phyloP scores from a whole-genome alignment of 2,888 invertebrate species.

The Caenorhabditis imperialis region DNA sequence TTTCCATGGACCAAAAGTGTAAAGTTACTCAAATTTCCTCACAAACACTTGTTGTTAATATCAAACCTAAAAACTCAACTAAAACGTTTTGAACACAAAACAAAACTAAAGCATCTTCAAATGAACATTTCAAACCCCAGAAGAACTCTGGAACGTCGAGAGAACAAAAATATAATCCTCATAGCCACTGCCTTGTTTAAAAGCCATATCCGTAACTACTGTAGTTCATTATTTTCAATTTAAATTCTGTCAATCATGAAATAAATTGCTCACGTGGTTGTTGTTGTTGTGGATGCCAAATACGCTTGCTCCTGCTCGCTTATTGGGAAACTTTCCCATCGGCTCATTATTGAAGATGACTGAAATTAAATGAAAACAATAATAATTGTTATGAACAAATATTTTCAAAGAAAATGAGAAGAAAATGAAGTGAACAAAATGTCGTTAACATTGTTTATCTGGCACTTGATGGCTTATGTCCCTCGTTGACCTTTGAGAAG shows the following conservation, averaged over 20 bases:
- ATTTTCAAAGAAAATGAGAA: background rate
- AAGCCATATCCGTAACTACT: too few relatives aligned
- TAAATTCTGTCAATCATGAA: too few relatives aligned
- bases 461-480: slow-evolving; percentile 25
- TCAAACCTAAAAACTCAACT: too few relatives aligned
- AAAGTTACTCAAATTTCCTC: too few relatives aligned
- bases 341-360: slow-evolving; percentile 39
- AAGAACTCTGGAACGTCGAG: too few relatives aligned
- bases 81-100: too few relatives aligned
- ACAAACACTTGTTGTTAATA: too few relatives aligned
- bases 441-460: slow-evolving; percentile 16
- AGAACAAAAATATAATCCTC: too few relatives aligned
- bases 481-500: slow-evolving; percentile 34
- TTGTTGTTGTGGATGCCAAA: slow-evolving; percentile 67
- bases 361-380: background rate
- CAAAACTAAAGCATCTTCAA: background rate
- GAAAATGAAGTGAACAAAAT: slow-evolving; percentile 2
- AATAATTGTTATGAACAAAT: background rate
- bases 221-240: too few relatives aligned
- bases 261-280: slow-evolving; percentile 54
- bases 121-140: too few relatives aligned
- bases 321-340: slow-evolving; percentile 71
- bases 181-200: too few relatives aligned
- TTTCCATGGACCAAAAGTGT: too few relatives aligned
- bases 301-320: slow-evolving; percentile 73